These are phyloP conservation scores for Dryoscopus gambensis DNA, from an alignment of 2,113 vertebrate genomes.

Conservation along the genomic window DNA sequence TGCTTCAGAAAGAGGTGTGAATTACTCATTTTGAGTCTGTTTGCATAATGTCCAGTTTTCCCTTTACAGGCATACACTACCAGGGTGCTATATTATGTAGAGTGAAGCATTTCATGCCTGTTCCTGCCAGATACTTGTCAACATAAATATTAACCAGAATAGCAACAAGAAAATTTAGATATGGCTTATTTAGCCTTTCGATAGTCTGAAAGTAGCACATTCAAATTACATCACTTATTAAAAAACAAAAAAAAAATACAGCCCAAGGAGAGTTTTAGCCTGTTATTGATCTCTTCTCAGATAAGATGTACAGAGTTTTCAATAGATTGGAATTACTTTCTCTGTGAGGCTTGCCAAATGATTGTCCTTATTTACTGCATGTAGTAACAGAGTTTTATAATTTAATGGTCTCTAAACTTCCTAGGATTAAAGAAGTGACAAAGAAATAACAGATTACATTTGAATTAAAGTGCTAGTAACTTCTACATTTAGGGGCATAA, in stretches of 20 bases:
- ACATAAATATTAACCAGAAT: background rate
- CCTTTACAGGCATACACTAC: background rate
- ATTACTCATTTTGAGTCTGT: background rate
- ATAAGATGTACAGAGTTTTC: background rate
- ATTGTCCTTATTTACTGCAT: background rate
- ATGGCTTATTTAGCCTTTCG: constrained; percentile 28
- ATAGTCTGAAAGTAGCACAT: constrained; percentile 19
- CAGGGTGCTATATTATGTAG: background rate
- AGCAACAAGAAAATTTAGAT: background rate
- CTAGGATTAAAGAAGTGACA: background rate
- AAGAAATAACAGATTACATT: background rate
- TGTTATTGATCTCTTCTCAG: constrained; percentile 20
- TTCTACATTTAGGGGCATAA: background rate
- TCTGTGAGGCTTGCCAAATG: constrained; percentile 14
- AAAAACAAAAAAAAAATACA: background rate
- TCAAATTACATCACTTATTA: constrained; percentile 9
- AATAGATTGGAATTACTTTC: background rate
- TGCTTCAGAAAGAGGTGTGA: background rate
- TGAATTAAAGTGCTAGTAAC: background rate
- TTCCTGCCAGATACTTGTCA: background rate
- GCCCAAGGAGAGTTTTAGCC: constrained; percentile 16
- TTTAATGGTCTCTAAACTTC: background rate
- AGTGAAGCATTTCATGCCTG: background rate
- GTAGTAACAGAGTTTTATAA: background rate
- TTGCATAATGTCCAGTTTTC: background rate